These are phyloP conservation scores for Labroides dimidiatus DNA, from an alignment of 2,797 vertebrate genomes.

Conservation along the genomic window DNA sequence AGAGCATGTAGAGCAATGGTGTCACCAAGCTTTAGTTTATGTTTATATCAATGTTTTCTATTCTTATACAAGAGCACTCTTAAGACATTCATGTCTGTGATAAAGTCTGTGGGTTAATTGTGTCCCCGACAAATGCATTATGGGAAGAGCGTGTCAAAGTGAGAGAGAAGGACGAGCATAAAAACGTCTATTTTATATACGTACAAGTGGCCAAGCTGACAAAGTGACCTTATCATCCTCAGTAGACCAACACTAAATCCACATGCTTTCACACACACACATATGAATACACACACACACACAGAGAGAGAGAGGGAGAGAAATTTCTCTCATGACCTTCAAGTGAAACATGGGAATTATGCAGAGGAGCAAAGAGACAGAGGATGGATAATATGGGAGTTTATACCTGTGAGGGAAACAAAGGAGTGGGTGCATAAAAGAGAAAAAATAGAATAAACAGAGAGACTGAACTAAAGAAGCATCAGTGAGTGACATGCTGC, in stretches of 20 bases:
- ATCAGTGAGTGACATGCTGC: neutral
- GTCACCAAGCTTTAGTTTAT: too few relatives aligned
- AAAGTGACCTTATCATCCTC: conserved; percentile 45
- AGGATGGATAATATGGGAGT: neutral
- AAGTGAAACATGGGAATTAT: conserved; percentile 34
- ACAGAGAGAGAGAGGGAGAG: neutral
- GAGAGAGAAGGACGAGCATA: neutral
- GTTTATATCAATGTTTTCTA: too few relatives aligned
- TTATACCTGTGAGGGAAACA: conserved; percentile 15
- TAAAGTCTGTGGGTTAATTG: neutral
- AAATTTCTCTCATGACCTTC: conserved; percentile 57
- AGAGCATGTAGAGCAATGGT: too few relatives aligned
- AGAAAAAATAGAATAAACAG: neutral
- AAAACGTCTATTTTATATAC: conserved; percentile 26
- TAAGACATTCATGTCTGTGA: neutral
- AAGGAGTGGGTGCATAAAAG: neutral
- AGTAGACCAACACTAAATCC: conserved; percentile 36
- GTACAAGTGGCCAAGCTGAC: conserved; percentile 13
- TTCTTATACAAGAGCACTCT: neutral
- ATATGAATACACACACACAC: neutral
- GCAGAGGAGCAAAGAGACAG: conserved; percentile 9
- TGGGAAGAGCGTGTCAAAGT: neutral
- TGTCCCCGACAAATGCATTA: neutral
- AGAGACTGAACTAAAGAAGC: neutral
- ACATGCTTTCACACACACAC: conserved; percentile 2